Evolutionary conservation across 2,888 invertebrate genomes (phyloP).

Genomic region (Buathra laborator): DNA sequence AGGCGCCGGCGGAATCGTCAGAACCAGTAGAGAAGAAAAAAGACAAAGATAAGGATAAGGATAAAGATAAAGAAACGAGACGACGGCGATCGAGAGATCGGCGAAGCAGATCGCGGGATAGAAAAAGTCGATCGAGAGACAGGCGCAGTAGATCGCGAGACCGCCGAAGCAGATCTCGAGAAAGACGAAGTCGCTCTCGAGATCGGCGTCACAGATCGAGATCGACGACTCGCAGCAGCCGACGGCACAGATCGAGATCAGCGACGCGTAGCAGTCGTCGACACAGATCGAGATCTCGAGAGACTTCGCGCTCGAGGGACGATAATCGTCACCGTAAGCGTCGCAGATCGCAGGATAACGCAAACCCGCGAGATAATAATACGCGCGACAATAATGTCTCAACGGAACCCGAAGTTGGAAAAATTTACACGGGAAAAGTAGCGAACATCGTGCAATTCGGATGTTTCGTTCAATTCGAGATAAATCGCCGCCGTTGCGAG

Average conservation of each 20-base stretch:
- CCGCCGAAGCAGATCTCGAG: conserved; percentile 72
- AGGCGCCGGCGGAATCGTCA: conserved; percentile 92
- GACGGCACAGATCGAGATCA: conserved; percentile 63
- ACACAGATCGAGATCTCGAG: conserved; percentile 65
- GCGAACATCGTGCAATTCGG: conserved; percentile 99
- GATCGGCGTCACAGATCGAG: conserved; percentile 66
- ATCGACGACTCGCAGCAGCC: conserved; percentile 68
- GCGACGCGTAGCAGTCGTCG: conserved; percentile 68
- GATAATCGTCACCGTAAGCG: conserved; percentile 75
- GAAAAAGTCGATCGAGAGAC: conserved; percentile 81
- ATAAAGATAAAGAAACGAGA: conserved; percentile 76
- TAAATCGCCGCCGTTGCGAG: conserved; percentile 95
- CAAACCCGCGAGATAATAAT: not conserved
- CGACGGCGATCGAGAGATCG: conserved; percentile 1
- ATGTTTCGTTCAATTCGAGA: conserved; percentile 98
- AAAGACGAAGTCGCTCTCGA: conserved; percentile 72
- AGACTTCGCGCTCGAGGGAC: conserved; percentile 73
- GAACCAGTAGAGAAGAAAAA: conserved; percentile 66
- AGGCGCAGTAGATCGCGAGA: conserved; percentile 62
- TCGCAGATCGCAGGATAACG: conserved; percentile 57
- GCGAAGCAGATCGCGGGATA: conserved; percentile 31
- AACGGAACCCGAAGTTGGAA: conserved; percentile 92
- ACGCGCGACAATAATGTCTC: conserved; percentile 85
- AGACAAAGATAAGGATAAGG: conserved; percentile 38
- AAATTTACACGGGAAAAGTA: conserved; percentile 97